Evolutionary conservation across 2,888 invertebrate species (phyloP).

Genomic region (Cephus pygmeus): DNA sequence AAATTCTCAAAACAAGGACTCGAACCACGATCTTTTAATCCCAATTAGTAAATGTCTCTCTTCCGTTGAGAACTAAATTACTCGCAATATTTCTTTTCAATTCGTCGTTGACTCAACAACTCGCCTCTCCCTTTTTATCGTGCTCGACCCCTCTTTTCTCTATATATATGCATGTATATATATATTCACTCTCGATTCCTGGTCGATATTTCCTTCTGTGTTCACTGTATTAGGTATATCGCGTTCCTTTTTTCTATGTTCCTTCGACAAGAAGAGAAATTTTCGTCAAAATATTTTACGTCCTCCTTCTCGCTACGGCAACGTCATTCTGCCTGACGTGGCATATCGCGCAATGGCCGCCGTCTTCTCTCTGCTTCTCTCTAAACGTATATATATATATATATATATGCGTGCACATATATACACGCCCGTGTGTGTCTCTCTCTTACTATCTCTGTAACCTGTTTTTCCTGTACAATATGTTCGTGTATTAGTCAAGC

Average conservation of each 20-base stretch:
- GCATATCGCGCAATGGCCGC: conserved; percentile 29
- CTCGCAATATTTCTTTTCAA: background rate
- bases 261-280: background rate
- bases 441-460: background rate
- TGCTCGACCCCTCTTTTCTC: conserved; percentile 1
- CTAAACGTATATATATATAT: background rate
- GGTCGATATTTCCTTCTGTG: conserved; percentile 9
- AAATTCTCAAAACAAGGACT: background rate
- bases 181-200: conserved; percentile 3
- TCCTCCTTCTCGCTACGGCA: conserved; percentile 31
- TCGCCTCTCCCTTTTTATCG: background rate
- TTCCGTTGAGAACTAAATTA: background rate
- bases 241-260: conserved; percentile 23
- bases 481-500: background rate
- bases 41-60: background rate
- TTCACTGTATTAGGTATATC: conserved; percentile 4
- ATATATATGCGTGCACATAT: conserved; percentile 6
- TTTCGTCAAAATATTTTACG: background rate
- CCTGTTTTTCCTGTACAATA: background rate
- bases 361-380: conserved; percentile 19
- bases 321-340: conserved; percentile 57
- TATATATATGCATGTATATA: background rate
- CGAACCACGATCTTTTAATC: background rate
- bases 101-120: background rate
- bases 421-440: background rate